Conservation (phyloP, 2,113 vertebrate genomes). For the Cairina moschata region DNA sequence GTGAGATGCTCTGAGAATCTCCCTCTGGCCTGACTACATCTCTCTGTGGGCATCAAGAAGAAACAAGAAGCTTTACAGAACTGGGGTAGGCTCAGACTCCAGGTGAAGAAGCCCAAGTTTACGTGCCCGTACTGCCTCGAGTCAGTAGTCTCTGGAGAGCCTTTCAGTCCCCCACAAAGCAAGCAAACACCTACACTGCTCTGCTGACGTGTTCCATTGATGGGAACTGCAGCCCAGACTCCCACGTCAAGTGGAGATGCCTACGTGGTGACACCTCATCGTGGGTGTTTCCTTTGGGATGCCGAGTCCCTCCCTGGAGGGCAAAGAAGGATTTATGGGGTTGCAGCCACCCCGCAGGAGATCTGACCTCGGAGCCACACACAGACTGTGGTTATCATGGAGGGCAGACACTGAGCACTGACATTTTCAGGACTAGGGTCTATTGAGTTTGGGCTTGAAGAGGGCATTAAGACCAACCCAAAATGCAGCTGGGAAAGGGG, state of each 20-base stretch:
- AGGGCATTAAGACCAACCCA: background rate
- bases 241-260: background rate
- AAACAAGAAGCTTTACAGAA: background rate
- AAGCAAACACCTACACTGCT: background rate
- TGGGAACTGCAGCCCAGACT: background rate
- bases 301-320: background rate
- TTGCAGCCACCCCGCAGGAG: background rate
- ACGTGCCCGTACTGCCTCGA: background rate
- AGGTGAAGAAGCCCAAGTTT: background rate
- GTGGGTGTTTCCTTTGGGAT: background rate
- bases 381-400: background rate
- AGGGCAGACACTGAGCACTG: background rate
- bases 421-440: background rate
- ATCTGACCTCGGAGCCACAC: background rate
- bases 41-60: background rate
- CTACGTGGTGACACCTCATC: background rate
- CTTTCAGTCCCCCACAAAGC: background rate
- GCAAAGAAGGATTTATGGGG: background rate
- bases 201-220: background rate
- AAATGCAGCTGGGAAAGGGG: background rate
- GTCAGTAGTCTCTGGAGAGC: background rate
- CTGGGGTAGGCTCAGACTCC: background rate
- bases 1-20: background rate
- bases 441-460: background rate
- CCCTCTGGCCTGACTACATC: background rate